Conservation (phyloP, 2,113 vertebrate species). For the Cavia aperea region DNA sequence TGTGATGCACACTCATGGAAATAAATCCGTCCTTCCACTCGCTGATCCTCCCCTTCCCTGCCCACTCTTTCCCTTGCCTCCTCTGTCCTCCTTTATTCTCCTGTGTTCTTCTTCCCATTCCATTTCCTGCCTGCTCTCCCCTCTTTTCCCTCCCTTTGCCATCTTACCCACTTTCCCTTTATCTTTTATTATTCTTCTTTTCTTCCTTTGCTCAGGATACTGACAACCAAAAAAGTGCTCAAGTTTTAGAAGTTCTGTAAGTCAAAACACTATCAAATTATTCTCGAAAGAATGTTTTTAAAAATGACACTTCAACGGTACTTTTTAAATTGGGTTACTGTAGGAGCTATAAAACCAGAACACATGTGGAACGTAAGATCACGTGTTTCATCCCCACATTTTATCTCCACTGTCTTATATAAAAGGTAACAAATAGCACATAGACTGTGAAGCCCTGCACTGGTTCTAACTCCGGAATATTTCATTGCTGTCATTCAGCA, state of each 20-base stretch:
- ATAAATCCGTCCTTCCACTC: neutral
- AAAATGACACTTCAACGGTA: neutral
- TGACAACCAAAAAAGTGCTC: neutral
- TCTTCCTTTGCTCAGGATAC: neutral
- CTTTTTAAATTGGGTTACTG: neutral
- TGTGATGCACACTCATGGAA: neutral
- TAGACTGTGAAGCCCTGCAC: neutral
- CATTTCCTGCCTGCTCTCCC: accelerated
- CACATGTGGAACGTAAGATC: neutral
- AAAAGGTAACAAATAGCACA: neutral
- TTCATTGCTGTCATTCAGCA: neutral
- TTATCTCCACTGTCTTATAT: neutral
- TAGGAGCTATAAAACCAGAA: neutral
- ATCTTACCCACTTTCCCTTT: no score
- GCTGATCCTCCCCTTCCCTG: neutral
- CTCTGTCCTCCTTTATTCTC: neutral
- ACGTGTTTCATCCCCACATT: neutral
- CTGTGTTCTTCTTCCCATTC: neutral
- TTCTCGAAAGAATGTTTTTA: neutral
- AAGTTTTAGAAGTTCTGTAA: neutral
- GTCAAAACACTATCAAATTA: neutral
- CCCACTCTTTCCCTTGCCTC: neutral
- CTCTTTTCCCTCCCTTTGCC: neutral
- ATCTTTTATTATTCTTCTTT: neutral
- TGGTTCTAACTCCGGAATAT: neutral